Evolutionary conservation across 2,888 invertebrate species (phyloP).

Genomic region (Drosophila cognata): DNA sequence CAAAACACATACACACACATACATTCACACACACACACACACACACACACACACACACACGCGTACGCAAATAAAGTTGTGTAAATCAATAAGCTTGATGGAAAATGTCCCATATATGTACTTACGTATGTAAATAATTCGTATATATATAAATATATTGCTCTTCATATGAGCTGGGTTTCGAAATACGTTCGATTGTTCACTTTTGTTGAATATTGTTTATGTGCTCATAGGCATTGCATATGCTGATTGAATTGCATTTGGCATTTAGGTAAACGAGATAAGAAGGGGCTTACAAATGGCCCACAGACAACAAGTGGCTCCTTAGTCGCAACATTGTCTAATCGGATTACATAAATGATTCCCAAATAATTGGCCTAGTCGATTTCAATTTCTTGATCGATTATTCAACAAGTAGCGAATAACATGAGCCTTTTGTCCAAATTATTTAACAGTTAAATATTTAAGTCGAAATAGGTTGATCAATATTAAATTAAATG

Average conservation of each 20-base stretch:
- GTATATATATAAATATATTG: constrained; percentile 20
- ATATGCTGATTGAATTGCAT: neutral
- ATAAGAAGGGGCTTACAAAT: constrained; percentile 7
- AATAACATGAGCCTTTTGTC: neutral
- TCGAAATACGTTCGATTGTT: neutral
- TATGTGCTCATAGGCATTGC: neutral
- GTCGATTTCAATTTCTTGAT: neutral
- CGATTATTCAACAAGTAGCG: neutral
- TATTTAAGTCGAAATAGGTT: too few species aligned
- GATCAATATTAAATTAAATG: too few species aligned
- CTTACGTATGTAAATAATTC: constrained; percentile 25
- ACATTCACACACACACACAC: neutral
- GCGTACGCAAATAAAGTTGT: constrained; percentile 14
- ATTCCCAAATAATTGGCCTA: neutral
- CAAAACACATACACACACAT: neutral
- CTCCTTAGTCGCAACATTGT: neutral
- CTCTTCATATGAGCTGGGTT: neutral
- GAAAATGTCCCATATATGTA: constrained; percentile 11
- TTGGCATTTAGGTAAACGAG: neutral
- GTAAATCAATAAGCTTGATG: constrained; percentile 44
- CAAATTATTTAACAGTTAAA: neutral
- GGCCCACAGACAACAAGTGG: neutral
- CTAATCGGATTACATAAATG: constrained; percentile 6
- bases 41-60: constrained; percentile 5
- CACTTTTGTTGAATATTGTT: neutral